Evolutionary conservation across 2,797 vertebrate genomes (phyloP).

Genomic region (Bradypus variegatus): DNA sequence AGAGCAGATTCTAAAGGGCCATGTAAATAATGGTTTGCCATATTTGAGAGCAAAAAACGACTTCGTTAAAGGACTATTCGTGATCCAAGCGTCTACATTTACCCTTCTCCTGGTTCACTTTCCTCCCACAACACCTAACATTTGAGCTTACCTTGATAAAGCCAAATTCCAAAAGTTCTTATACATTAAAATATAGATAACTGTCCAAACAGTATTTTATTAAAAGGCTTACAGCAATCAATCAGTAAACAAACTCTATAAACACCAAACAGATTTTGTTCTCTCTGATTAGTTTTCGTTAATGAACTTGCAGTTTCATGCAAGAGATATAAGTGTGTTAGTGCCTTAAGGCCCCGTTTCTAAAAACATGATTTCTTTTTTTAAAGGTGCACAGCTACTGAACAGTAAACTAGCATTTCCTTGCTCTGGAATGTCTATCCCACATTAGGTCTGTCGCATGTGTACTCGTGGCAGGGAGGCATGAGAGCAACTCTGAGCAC

Average conservation of each 20-base stretch:
- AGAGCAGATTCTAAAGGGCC: not conserved
- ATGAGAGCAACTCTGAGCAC: slow-evolving; percentile 80
- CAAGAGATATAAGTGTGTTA: slow-evolving; percentile 42
- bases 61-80: not conserved
- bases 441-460: slow-evolving; percentile 80
- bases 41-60: not conserved
- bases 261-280: not conserved
- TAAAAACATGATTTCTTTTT: not conserved
- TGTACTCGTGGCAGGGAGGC: slow-evolving; percentile 81
- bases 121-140: not conserved
- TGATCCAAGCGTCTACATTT: no score
- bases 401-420: slow-evolving; percentile 50
- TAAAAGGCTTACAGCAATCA: slow-evolving; percentile 29
- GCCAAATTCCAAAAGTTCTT: not conserved
- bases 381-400: slow-evolving; percentile 31
- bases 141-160: slow-evolving; percentile 2
- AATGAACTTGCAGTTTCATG: slow-evolving; percentile 50
- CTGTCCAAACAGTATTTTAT: slow-evolving; percentile 13
- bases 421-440: slow-evolving; percentile 69
- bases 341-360: slow-evolving; percentile 50
- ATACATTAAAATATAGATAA: slow-evolving; percentile 4
- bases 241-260: slow-evolving; percentile 7
- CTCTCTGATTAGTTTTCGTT: slow-evolving; percentile 58
- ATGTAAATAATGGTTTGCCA: not conserved
- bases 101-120: not conserved